Conservation (phyloP, 2,113 vertebrate species). For the Setophaga coronata region DNA sequence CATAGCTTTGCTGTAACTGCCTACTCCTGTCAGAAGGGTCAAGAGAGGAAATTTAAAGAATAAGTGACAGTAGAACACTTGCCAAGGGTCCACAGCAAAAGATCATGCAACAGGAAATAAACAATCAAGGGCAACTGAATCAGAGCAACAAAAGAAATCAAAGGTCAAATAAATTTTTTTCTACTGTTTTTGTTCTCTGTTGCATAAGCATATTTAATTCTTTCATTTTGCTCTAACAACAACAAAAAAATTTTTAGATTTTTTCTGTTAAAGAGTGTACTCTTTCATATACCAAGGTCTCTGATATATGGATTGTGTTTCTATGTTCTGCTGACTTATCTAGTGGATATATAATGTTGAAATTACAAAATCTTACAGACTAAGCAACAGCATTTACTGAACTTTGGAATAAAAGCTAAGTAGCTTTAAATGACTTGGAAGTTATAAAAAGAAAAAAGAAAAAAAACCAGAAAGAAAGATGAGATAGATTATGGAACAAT, state of each 20-base stretch:
- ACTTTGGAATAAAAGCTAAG: slow-evolving; percentile 7
- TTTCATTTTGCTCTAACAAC: neutral
- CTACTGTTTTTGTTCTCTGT: neutral
- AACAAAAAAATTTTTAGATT: neutral
- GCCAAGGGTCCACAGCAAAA: neutral
- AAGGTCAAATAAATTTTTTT: neutral
- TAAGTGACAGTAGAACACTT: neutral
- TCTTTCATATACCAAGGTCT: neutral
- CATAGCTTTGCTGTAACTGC: neutral
- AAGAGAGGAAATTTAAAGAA: neutral
- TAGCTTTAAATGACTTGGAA: slow-evolving; percentile 39
- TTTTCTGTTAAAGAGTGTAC: neutral
- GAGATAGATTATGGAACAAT: slow-evolving; percentile 65
- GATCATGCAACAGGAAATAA: neutral
- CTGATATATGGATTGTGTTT: slow-evolving; percentile 25
- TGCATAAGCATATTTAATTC: neutral
- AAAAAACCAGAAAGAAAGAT: slow-evolving; percentile 39
- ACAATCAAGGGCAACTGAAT: neutral
- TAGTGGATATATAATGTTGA: neutral
- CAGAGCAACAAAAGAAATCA: neutral
- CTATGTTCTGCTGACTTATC: neutral
- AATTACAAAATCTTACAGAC: slow-evolving; percentile 8
- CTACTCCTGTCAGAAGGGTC: neutral
- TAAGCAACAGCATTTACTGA: neutral
- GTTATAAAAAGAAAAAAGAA: slow-evolving; percentile 59